Conservation (phyloP, 1,140 invertebrate species). For the Heliconius congener region DNA sequence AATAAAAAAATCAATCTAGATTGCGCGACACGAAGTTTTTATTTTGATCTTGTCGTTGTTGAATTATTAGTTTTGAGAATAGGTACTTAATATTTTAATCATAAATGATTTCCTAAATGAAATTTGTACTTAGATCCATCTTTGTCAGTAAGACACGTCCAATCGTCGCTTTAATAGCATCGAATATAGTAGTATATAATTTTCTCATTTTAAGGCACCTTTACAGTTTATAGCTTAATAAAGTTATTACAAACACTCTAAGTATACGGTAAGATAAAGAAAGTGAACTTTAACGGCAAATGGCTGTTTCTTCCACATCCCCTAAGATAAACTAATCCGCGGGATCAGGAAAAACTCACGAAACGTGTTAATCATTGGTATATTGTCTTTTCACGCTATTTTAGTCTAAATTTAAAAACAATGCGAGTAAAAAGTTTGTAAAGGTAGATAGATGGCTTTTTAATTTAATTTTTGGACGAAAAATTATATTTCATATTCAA, state of each 20-base stretch:
- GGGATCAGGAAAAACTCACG: conserved; percentile 23
- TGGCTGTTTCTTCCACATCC: conserved; percentile 19
- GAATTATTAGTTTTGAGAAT: too few species aligned
- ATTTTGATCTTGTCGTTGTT: too few species aligned
- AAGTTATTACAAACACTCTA: conserved; percentile 8
- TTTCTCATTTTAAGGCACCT: neutral
- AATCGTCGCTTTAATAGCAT: too few species aligned
- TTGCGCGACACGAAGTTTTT: too few species aligned
- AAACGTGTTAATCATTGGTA: conserved; percentile 18
- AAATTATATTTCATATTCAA: neutral
- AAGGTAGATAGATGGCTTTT: neutral
- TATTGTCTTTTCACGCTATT: conserved; percentile 22
- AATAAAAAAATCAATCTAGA: too few species aligned
- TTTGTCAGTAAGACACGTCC: too few species aligned
- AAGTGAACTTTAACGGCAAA: neutral
- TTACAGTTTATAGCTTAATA: neutral
- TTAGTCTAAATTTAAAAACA: neutral
- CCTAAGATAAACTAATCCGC: conserved; percentile 32
- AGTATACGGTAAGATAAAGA: conserved; percentile 11
- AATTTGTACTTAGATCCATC: too few species aligned
- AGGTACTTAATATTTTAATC: too few species aligned
- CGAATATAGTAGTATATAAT: neutral
- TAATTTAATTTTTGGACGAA: neutral
- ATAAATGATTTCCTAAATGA: too few species aligned
- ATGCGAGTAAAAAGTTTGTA: neutral